These are phyloP conservation scores for Solea solea DNA, from an alignment of 2,113 vertebrate species.

Conservation along the genomic window DNA sequence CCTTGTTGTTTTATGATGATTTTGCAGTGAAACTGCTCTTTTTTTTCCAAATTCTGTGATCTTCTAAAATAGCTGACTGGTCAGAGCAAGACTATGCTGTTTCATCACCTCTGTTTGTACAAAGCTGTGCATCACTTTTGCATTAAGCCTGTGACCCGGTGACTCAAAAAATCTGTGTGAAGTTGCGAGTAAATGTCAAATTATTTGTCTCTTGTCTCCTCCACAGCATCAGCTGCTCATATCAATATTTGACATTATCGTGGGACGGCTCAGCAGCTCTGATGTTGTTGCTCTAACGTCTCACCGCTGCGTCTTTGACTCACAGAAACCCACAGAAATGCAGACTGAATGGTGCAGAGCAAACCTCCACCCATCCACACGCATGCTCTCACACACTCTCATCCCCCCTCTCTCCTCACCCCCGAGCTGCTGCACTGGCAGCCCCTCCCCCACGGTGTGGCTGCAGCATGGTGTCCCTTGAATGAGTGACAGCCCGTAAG, in stretches of 20 bases:
- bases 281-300: constrained; percentile 37
- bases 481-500: constrained; percentile 61
- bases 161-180: background rate
- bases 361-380: constrained; percentile 24
- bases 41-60: too few relatives aligned
- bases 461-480: constrained; percentile 63
- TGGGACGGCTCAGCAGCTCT: constrained; percentile 37
- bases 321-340: constrained; percentile 21
- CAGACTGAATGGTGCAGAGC: constrained; percentile 39
- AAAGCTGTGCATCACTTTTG: constrained; percentile 1
- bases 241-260: constrained; percentile 56
- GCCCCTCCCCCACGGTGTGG: constrained; percentile 64
- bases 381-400: background rate
- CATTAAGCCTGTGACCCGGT: constrained; percentile 2
- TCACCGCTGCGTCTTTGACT: constrained; percentile 20
- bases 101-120: too few relatives aligned
- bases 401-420: constrained; percentile 27
- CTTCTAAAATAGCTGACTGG: too few relatives aligned
- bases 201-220: constrained; percentile 25
- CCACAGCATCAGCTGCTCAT: constrained; percentile 18
- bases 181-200: constrained; percentile 41
- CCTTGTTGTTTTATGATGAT: too few relatives aligned
- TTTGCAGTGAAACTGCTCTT: too few relatives aligned
- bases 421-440: constrained; percentile 46
- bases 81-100: too few relatives aligned